These are phyloP conservation scores for Hermetia illucens DNA, from an alignment of 1,140 invertebrate species.

Conservation along the genomic window DNA sequence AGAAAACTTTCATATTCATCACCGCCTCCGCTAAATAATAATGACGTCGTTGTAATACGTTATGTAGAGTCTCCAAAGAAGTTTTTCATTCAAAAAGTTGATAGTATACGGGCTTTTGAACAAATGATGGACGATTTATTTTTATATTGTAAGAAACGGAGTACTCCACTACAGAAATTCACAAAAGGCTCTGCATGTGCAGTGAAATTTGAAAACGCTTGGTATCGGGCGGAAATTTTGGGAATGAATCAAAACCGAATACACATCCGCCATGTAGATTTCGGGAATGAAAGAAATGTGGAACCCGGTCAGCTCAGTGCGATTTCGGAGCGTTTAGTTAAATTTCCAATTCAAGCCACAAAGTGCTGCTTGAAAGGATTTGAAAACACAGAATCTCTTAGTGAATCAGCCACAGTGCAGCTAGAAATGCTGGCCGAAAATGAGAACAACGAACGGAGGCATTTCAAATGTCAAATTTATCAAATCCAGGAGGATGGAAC, in stretches of 20 bases:
- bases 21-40: constrained; percentile 34
- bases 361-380: constrained; percentile 41
- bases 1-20: constrained; percentile 35
- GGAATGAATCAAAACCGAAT: constrained; percentile 17
- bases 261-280: constrained; percentile 45
- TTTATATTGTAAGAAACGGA: constrained; percentile 21
- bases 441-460: constrained; percentile 17
- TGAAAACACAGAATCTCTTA: constrained; percentile 22
- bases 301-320: constrained; percentile 37
- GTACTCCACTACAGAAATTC: constrained; percentile 34
- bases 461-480: constrained; percentile 39
- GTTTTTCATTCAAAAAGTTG: constrained; percentile 55
- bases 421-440: constrained; percentile 30
- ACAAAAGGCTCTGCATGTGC: constrained; percentile 49
- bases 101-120: constrained; percentile 38
- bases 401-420: constrained; percentile 23
- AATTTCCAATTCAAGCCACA: constrained; percentile 55
- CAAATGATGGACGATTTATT: constrained; percentile 28
- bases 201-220: constrained; percentile 57
- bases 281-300: constrained; percentile 60
- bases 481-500: constrained; percentile 32
- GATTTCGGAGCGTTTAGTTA: constrained; percentile 47
- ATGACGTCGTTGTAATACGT: constrained; percentile 44
- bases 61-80: constrained; percentile 53
- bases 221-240: constrained; percentile 54